Percentiles rank a stretch among this genome's conserved stretches.
Evolutionary conservation across 1,140 invertebrate species (phyloP).

Genomic region (Atta texana): DNA sequence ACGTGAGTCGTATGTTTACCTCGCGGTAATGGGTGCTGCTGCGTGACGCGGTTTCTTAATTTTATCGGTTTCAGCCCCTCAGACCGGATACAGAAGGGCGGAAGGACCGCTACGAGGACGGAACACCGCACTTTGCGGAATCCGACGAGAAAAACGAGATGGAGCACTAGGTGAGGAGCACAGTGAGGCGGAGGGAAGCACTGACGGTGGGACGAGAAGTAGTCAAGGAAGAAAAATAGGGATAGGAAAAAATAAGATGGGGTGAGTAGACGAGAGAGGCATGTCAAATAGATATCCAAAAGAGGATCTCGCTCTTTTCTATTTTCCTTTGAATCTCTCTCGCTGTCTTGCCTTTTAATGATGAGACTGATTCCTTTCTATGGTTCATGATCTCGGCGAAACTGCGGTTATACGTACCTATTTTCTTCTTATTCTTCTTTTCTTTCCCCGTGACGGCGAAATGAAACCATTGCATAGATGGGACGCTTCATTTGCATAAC

Average conservation of each 20-base stretch:
- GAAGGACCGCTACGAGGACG: constrained; percentile 33
- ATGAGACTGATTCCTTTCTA: constrained; percentile 62
- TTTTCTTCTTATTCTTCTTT: constrained; percentile 36
- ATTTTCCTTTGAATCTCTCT: constrained; percentile 69
- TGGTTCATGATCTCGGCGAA: constrained; percentile 43
- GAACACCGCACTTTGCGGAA: constrained; percentile 65
- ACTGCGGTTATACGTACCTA: constrained; percentile 34
- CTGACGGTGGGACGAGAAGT: constrained; percentile 13
- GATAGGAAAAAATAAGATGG: constrained; percentile 57
- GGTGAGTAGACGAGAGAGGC: constrained; percentile 61
- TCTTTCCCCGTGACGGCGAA: constrained; percentile 30
- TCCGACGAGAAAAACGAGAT: constrained; percentile 59
- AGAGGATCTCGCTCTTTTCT: constrained; percentile 65
- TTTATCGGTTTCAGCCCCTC: constrained; percentile 66
- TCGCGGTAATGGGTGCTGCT: constrained; percentile 73
- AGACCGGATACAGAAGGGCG: constrained; percentile 20
- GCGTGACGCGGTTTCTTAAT: constrained; percentile 78
- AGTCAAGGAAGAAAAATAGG: constrained; percentile 59
- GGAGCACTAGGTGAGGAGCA: not conserved
- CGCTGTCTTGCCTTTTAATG: constrained; percentile 65
- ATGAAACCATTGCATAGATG: constrained; percentile 56
- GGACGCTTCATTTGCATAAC: not conserved
- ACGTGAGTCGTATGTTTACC: constrained; percentile 79
- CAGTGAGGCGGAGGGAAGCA: constrained; percentile 6
- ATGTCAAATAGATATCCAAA: constrained; percentile 76